phyloP scores from a whole-genome alignment of 2,113 vertebrate species.

The Acrocephalus kingi region DNA sequence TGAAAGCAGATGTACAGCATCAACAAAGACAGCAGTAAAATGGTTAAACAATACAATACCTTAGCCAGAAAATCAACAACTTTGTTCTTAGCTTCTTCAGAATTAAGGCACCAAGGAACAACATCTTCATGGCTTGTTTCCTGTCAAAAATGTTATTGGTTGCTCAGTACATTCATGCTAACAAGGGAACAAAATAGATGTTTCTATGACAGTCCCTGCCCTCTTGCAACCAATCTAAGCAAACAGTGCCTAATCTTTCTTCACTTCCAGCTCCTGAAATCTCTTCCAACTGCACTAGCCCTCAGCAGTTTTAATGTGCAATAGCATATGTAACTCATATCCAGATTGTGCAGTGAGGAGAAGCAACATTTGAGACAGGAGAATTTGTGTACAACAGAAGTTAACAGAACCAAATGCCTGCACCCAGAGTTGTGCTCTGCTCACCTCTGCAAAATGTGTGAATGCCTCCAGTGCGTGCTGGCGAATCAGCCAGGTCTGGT shows the following conservation, averaged over 20 bases:
- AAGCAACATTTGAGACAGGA: background rate
- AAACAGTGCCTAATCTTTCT: background rate
- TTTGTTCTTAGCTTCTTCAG: slow-evolving; percentile 84
- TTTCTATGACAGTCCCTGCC: background rate
- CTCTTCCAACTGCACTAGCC: background rate
- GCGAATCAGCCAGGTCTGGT: slow-evolving; percentile 82
- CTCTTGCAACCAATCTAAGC: background rate
- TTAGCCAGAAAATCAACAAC: slow-evolving; percentile 91
- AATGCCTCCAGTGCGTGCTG: slow-evolving; percentile 90
- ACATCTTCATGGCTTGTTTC: slow-evolving; percentile 89
- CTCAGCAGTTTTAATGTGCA: background rate
- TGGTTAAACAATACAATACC: slow-evolving; percentile 74
- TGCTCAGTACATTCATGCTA: background rate
- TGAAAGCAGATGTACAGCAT: background rate
- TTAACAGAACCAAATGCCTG: background rate
- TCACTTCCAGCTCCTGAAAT: background rate
- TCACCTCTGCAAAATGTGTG: slow-evolving; percentile 90
- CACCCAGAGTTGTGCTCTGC: background rate
- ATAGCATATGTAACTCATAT: background rate
- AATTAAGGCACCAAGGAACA: slow-evolving; percentile 86
- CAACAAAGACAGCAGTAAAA: background rate
- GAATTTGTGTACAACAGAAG: background rate
- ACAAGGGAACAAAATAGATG: background rate
- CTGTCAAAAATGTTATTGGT: slow-evolving; percentile 65
- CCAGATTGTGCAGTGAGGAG: background rate